These are phyloP conservation scores for Onychomys leucogaster DNA, from an alignment of 2,797 vertebrate species.

Conservation along the genomic window DNA sequence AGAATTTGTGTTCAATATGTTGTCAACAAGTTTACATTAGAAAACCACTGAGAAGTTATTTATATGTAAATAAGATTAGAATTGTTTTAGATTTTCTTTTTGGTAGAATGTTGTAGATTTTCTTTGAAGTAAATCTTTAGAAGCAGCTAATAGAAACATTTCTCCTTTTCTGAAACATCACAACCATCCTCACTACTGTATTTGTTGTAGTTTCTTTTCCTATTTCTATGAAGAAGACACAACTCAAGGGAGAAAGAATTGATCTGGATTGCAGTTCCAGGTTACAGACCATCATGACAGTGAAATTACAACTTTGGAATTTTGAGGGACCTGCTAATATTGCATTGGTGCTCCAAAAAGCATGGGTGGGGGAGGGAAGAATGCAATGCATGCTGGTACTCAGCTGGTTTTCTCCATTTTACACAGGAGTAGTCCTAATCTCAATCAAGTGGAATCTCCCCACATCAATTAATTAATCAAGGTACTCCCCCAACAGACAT, in stretches of 20 bases:
- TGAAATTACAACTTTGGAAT: background rate
- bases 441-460: background rate
- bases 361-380: background rate
- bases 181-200: background rate
- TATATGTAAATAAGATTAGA: slow-evolving; percentile 32
- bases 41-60: background rate
- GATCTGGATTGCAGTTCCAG: background rate
- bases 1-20: background rate
- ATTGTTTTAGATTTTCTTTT: background rate
- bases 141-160: background rate
- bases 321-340: background rate
- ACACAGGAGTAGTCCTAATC: background rate
- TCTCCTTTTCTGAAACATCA: background rate
- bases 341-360: background rate
- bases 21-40: background rate
- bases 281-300: background rate
- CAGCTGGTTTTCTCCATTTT: background rate
- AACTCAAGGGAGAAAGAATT: background rate
- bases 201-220: background rate
- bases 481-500: no score
- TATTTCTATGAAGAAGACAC: background rate
- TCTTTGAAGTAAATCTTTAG: background rate
- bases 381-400: no score
- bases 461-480: background rate
- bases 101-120: background rate